Conservation (phyloP, 2,797 vertebrate genomes). For the Gymnothorax reevesii region DNA sequence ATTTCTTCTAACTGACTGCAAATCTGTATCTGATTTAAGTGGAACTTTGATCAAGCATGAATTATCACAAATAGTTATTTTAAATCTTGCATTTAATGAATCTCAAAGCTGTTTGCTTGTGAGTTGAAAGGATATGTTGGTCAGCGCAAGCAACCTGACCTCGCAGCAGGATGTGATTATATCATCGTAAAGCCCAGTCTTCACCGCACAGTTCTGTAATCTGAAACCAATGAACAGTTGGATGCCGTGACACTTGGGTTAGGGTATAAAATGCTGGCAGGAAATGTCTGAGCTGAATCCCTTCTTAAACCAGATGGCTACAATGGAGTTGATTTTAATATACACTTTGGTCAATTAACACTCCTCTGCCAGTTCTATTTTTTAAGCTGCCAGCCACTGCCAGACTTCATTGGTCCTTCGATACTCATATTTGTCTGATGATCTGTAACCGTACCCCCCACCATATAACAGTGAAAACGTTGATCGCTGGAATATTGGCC, state of each 20-base stretch:
- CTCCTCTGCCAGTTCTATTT: no score
- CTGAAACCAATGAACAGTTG: not conserved
- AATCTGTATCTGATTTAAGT: not conserved
- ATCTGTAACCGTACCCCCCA: no score
- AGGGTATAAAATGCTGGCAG: not conserved
- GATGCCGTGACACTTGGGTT: not conserved
- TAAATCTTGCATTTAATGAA: not conserved
- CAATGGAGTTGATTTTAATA: not conserved
- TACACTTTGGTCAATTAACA: not conserved
- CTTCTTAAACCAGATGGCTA: not conserved
- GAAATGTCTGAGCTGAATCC: not conserved
- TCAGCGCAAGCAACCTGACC: not conserved
- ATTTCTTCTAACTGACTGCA: not conserved
- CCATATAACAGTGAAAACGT: no score
- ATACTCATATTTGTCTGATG: no score
- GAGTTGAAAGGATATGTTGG: not conserved
- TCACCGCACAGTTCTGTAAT: not conserved
- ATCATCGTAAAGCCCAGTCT: no score
- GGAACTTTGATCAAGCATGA: not conserved
- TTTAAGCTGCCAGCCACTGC: no score
- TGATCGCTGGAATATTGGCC: no score
- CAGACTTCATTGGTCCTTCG: no score
- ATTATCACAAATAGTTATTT: not conserved
- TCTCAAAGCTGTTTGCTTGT: not conserved
- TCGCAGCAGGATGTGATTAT: not conserved